Base-by-base conservation (phyloP, 2,888 invertebrate species). In the Calephelis perditalis region DNA sequence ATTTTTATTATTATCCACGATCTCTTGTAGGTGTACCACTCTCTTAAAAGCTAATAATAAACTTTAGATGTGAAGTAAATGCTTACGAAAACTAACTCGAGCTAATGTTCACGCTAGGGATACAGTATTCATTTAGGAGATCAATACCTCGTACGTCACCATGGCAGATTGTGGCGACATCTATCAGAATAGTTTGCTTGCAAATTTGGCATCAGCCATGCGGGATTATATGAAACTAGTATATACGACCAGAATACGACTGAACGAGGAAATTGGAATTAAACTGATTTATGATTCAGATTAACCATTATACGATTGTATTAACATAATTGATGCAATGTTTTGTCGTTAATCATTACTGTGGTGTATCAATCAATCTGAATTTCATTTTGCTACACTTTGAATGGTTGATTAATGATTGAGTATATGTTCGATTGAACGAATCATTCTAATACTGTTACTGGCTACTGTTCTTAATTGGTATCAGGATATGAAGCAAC, bases 201-300 rank as follows among this genome's bases (percentile, higher is more conserved):
- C 79, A 80, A 82, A 84, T 82, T 84, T 84, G 83, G 80, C 83
- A 82, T 78, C 79, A 74, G 77, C 74, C 75, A 75, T 75, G 74
- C 74, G 73, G 78, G 80, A 79, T 82, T 83, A 71, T 63, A 60
- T 61, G 65, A 59, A 65, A 68, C 65, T 64, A 63, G 60, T 67
- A 64, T 62, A 66, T 63, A 63, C 62, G 64, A 60, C 61, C 55
- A 60, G 57, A 58, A 58, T 64, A 61, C 56, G 49, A 49, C 49
- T 49, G 49, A 64, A 62, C 67, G 57, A 60, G 60, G 61, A 58
- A 49, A 56, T 65, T 55, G 63, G 60, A 60, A 61, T 63, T 64
- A 64, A 68, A 66, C 62, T 66, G 63, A 67, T 65, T 67, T 67
- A 66, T 62, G 62, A 57, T 26, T 40, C 62, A 58, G 45, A 59